A percentile compares a stretch with the other conserved stretches of the same genome.
Evolutionary conservation across 2,113 vertebrate species (phyloP).

Genomic region (Phodopus roborovskii): DNA sequence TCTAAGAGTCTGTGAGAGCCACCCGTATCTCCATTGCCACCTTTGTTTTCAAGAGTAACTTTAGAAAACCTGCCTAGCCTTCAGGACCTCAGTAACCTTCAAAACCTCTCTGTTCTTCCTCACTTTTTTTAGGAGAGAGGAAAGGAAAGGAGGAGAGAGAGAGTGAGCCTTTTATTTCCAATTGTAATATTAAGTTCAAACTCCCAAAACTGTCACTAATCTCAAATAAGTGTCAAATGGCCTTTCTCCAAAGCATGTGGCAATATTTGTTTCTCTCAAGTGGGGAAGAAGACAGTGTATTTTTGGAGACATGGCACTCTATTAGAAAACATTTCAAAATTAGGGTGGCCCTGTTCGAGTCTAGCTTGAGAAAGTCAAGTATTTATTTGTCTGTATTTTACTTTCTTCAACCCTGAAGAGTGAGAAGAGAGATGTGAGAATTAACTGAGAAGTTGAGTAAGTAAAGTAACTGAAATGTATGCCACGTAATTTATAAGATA

Average conservation of each 20-base stretch:
- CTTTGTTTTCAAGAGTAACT: constrained; percentile 75
- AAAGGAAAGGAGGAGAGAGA: background rate
- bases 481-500: background rate
- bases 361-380: background rate
- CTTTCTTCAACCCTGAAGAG: background rate
- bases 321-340: background rate
- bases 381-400: background rate
- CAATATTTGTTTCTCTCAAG: background rate
- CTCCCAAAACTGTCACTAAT: constrained; percentile 30
- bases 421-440: background rate
- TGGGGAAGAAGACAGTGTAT: background rate
- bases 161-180: background rate
- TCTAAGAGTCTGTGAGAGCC: constrained; percentile 74
- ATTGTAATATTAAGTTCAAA: background rate
- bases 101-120: constrained; percentile 37
- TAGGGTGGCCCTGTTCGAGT: background rate
- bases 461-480: background rate
- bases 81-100: constrained; percentile 45
- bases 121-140: background rate
- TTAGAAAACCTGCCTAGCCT: constrained; percentile 72
- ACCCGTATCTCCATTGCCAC: constrained; percentile 61
- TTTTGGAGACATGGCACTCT: background rate
- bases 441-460: background rate
- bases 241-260: background rate
- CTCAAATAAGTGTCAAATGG: background rate